Evolutionary conservation across 2,113 vertebrate species (phyloP).

Genomic region (Eulemur macaco): DNA sequence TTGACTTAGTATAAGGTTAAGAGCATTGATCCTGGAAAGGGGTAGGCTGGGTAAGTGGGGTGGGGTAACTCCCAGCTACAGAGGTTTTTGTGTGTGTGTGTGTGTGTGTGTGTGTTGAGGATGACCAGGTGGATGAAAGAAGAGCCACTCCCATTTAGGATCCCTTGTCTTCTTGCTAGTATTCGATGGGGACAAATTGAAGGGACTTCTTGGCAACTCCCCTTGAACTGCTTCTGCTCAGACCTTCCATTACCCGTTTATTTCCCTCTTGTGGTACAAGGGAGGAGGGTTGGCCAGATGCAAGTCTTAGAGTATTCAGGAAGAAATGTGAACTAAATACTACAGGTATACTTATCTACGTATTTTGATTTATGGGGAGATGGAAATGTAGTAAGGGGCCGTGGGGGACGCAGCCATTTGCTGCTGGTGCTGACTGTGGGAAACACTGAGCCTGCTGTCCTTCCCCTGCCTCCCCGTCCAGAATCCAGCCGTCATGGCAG

Average conservation of each 20-base stretch:
- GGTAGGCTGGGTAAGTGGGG: not conserved
- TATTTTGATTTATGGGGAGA: constrained; percentile 15
- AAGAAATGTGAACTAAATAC: constrained; percentile 52
- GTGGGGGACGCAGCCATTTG: not conserved
- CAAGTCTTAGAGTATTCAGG: not conserved
- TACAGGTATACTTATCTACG: not conserved
- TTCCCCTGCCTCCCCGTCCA: not conserved
- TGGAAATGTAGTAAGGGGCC: not conserved
- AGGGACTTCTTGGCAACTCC: constrained; percentile 9
- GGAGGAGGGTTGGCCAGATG: not conserved
- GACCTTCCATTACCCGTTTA: not conserved
- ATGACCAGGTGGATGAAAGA: not conserved
- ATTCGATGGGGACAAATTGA: not conserved
- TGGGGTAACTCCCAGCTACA: not conserved
- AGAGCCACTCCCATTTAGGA: constrained; percentile 38
- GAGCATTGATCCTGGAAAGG: not conserved
- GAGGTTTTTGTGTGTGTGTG: not conserved
- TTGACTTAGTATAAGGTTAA: not conserved
- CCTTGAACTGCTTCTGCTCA: not conserved
- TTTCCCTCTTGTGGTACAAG: not conserved
- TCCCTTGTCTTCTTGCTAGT: not conserved
- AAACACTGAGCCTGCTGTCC: not conserved
- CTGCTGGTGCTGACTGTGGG: not conserved
- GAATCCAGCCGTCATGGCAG: constrained; percentile 64
- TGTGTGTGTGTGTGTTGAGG: not conserved